Conservation (phyloP, 2,113 vertebrate genomes). For the Archilochus colubris region DNA sequence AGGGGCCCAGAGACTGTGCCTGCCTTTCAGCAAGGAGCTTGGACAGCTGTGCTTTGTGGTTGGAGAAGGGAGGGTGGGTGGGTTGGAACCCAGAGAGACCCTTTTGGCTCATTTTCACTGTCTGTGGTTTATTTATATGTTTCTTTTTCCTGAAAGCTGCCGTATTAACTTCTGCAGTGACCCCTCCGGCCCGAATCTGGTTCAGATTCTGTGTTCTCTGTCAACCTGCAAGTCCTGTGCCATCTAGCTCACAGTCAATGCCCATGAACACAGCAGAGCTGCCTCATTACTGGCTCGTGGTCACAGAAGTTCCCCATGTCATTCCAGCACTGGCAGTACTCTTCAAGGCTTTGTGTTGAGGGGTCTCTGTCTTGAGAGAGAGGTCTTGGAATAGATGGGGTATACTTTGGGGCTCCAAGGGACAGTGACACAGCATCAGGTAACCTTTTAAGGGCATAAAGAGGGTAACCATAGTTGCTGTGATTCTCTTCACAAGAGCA, state of each 20-base stretch:
- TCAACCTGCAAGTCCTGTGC: constrained; percentile 25
- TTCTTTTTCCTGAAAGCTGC: constrained; percentile 54
- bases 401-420: constrained; percentile 11
- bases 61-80: constrained; percentile 48
- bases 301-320: not conserved
- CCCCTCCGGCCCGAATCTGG: constrained; percentile 42
- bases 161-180: constrained; percentile 42
- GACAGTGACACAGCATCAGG: not conserved
- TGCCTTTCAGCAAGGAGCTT: constrained; percentile 35
- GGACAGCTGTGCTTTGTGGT: constrained; percentile 39
- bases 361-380: constrained; percentile 10
- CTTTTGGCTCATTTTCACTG: constrained; percentile 57
- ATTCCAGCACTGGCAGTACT: constrained; percentile 41
- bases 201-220: constrained; percentile 38
- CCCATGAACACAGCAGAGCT: constrained; percentile 51
- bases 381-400: constrained; percentile 2
- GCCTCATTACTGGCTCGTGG: constrained; percentile 2
- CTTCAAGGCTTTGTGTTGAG: constrained; percentile 49
- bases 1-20: constrained; percentile 31
- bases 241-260: not conserved
- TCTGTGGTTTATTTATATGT: constrained; percentile 74
- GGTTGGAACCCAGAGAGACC: constrained; percentile 57
- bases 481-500: not conserved
- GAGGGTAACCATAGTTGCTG: constrained; percentile 38
- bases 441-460: constrained; percentile 23